A percentile compares a stretch with the other conserved stretches of the same genome.
Evolutionary conservation across 2,113 vertebrate genomes (phyloP).

Genomic region (Anhinga anhinga): DNA sequence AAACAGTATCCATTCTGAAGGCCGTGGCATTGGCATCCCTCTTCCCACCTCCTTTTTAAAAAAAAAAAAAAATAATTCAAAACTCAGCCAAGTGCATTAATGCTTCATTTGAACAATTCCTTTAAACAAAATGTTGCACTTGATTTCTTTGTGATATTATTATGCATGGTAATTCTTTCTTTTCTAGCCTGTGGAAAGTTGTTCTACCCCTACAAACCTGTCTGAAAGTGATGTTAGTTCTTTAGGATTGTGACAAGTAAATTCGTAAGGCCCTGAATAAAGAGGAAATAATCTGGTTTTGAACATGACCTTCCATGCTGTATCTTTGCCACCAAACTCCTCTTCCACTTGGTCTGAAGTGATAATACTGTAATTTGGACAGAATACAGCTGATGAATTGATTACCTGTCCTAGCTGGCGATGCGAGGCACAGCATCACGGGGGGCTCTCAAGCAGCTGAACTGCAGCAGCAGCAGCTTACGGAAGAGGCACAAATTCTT

Average conservation of each 20-base stretch:
- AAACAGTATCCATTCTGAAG: not conserved
- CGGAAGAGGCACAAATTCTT: not conserved
- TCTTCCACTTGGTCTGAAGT: not conserved
- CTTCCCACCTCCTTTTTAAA: too few species aligned
- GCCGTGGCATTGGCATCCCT: not conserved
- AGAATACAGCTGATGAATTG: not conserved
- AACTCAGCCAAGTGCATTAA: not conserved
- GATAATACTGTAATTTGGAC: not conserved
- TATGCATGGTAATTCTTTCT: not conserved
- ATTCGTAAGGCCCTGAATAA: not conserved
- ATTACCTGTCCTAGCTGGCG: not conserved
- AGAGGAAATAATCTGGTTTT: not conserved
- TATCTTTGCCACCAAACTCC: not conserved
- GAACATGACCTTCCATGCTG: not conserved
- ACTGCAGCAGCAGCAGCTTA: not conserved
- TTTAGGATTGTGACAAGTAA: not conserved
- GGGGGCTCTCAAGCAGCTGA: fast-evolving
- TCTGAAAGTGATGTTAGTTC: not conserved
- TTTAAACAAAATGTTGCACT: not conserved
- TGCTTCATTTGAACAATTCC: not conserved
- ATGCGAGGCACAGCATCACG: not conserved
- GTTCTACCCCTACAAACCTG: not conserved
- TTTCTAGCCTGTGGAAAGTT: not conserved
- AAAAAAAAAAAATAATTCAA: not conserved
- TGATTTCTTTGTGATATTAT: not conserved